phyloP scores from a whole-genome alignment of 1,140 invertebrate genomes.

The Musca vetustissima region DNA sequence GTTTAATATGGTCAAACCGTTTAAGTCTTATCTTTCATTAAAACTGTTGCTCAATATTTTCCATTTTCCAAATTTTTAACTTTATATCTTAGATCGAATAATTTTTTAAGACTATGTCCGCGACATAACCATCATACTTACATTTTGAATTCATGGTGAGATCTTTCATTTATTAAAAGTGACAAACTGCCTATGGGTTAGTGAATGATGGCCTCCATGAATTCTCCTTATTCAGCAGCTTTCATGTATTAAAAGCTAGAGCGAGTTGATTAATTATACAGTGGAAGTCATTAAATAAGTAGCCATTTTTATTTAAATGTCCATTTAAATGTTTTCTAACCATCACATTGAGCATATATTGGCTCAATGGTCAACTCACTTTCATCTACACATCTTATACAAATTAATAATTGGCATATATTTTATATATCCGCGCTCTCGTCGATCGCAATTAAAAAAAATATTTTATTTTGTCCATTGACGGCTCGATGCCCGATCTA shows the following conservation, averaged over 20 bases:
- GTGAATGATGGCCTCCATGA: not conserved
- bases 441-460: too few relatives aligned
- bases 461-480: too few relatives aligned
- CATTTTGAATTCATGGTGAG: not conserved
- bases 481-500: too few relatives aligned
- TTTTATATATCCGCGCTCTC: too few relatives aligned
- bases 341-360: not conserved
- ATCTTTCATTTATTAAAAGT: not conserved
- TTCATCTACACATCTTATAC: too few relatives aligned
- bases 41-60: not conserved
- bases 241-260: not conserved
- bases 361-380: too few relatives aligned
- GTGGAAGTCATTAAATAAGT: not conserved
- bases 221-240: not conserved
- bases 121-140: too few relatives aligned
- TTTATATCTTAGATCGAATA: not conserved
- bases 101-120: not conserved
- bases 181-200: not conserved
- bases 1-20: too few relatives aligned
- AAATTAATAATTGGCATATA: too few relatives aligned
- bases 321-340: too few relatives aligned
- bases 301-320: too few relatives aligned
- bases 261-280: not conserved
- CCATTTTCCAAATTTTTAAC: not conserved
- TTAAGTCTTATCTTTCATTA: not conserved